Base-by-base conservation (phyloP, 2,888 invertebrate genomes). In the Clostera curtula region DNA sequence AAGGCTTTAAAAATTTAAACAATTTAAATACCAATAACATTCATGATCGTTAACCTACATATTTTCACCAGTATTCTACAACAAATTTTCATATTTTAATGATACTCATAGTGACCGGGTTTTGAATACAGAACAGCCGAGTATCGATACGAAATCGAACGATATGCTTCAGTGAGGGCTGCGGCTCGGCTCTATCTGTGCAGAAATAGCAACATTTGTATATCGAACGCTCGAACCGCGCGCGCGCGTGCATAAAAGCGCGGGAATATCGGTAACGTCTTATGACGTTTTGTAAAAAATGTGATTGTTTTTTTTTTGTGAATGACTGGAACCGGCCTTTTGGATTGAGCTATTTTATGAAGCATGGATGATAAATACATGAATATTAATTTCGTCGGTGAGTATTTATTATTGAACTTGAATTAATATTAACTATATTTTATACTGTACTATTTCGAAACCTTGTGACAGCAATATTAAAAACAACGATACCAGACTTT, bases 121-220 rank as follows among this genome's bases (percentile, higher is more conserved):
- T 49, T 50, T 26, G n/a, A n/a, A n/a, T n/a, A n/a, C 8, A 28
- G 36, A 31, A 30, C 35, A 24, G 31, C 29, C 40, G n/a, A 27
- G 34, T 31, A 45, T 48, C 41, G 36, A 48, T 47, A 31, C 44
- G 40, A 48, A 34, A 50, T 47, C 42, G 45, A 48, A 39, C 40
- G 41, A 48, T 51, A 48, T 43, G 43, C 40, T n/a, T n/a, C n/a
- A n/a, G n/a, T 20, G 43, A 49, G 51, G 49, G 43, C 49, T 40
- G 39, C 43, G 36, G 49, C 39, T 45, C 51, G 45, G 27, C 37
- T 33, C 42, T 36, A 40, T 43, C 41, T 30, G 39, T 40, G 45
- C 41, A 41, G 46, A 49, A 34, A 40, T 41, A 36, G 45, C 34
- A 41, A 35, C 49, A 50, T 33, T 50, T 48, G 52, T 46, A 20